These are phyloP conservation scores for Cyrtonyx montezumae DNA, from an alignment of 2,113 vertebrate species.

Conservation along the genomic window DNA sequence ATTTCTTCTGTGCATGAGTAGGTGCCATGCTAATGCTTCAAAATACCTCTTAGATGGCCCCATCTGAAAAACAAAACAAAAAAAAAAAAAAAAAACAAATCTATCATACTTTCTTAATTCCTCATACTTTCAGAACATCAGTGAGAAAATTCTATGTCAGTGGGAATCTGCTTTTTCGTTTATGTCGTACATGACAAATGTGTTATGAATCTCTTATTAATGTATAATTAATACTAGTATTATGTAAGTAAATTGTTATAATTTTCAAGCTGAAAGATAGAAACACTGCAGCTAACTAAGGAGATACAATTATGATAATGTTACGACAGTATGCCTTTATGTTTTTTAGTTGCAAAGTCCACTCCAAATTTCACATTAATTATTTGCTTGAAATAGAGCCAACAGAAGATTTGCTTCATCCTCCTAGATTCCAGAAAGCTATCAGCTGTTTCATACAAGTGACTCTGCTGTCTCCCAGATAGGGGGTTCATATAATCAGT, in stretches of 20 bases:
- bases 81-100: neutral
- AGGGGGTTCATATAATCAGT: neutral
- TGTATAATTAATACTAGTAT: neutral
- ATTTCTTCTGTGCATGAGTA: neutral
- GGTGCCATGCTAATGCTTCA: neutral
- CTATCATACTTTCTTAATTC: neutral
- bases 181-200: neutral
- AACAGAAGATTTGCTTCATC: constrained; percentile 16
- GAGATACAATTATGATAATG: neutral
- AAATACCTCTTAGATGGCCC: neutral
- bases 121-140: neutral
- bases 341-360: neutral
- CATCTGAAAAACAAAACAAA: neutral
- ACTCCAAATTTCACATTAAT: neutral
- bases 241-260: neutral
- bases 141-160: neutral
- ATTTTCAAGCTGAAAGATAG: neutral
- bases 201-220: neutral
- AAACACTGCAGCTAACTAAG: neutral
- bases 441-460: constrained; percentile 23
- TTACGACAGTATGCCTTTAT: neutral
- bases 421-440: constrained; percentile 6
- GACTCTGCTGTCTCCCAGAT: neutral
- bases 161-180: neutral
- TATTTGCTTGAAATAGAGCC: constrained; percentile 33